Percentiles rank a stretch among this genome's conserved stretches.
These are phyloP conservation scores for Plecturocebus donacophilus DNA, from an alignment of 2,113 vertebrate genomes.

Conservation along the genomic window DNA sequence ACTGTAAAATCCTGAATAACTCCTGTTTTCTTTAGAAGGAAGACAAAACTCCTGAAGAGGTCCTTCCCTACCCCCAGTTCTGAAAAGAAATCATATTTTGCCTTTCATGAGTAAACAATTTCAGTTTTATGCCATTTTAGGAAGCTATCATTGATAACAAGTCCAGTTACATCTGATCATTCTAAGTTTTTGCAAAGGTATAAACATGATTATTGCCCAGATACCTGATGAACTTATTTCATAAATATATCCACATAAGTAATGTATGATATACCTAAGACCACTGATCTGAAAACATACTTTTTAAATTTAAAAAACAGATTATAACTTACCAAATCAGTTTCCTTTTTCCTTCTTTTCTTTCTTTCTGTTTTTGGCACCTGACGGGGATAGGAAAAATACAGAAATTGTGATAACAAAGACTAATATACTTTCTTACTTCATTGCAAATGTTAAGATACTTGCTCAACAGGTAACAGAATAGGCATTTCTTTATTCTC, in stretches of 20 bases:
- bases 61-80: not conserved
- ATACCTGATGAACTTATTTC: not conserved
- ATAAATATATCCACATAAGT: constrained; percentile 45
- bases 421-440: constrained; percentile 38
- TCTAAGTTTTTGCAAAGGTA: constrained; percentile 3
- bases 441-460: constrained; percentile 45
- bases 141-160: not conserved
- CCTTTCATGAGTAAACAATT: constrained; percentile 33
- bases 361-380: constrained; percentile 94
- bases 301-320: not conserved
- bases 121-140: constrained; percentile 37
- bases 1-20: not conserved
- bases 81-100: not conserved
- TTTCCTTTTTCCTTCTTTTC: constrained; percentile 97
- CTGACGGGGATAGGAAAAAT: constrained; percentile 74
- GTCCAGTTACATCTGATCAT: not conserved
- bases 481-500: constrained; percentile 4
- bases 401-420: constrained; percentile 48
- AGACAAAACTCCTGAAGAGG: not conserved
- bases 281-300: not conserved
- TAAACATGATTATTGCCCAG: not conserved
- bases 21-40: not conserved
- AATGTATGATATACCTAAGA: not conserved
- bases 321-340: constrained; percentile 91
- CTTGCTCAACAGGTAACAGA: constrained; percentile 8